These are phyloP conservation scores for Sphinx pinastri DNA, from an alignment of 2,888 invertebrate genomes.

Conservation along the genomic window DNA sequence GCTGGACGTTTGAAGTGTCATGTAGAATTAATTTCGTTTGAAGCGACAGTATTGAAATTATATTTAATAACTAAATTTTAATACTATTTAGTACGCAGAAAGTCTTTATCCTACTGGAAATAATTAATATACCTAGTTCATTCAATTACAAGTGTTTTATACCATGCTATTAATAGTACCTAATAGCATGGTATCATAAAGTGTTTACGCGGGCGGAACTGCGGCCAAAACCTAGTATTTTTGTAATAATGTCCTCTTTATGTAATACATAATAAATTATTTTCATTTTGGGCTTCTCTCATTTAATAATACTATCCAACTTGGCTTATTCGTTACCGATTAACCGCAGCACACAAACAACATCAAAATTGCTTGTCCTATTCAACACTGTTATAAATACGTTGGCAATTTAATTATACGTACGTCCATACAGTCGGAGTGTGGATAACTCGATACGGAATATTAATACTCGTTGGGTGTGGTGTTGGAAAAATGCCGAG, in stretches of 20 bases:
- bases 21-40: background rate
- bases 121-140: too few species aligned
- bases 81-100: too few species aligned
- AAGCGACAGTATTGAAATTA: background rate
- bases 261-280: background rate
- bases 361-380: too few species aligned
- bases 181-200: background rate
- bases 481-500: slow-evolving; percentile 49
- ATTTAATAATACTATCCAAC: too few species aligned
- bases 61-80: background rate
- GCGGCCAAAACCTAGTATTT: background rate
- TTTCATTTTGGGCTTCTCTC: too few species aligned
- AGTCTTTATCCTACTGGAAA: too few species aligned
- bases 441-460: slow-evolving; percentile 36
- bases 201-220: too few species aligned
- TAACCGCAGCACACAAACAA: too few species aligned
- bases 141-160: too few species aligned
- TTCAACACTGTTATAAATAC: background rate
- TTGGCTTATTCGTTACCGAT: too few species aligned
- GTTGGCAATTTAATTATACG: background rate
- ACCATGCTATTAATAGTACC: too few species aligned
- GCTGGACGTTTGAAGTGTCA: background rate
- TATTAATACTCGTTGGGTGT: slow-evolving; percentile 37
- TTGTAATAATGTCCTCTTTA: background rate
- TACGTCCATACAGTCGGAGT: background rate